Evolutionary conservation across 2,888 invertebrate species (phyloP).

Genomic region (Aphodius sticticus): DNA sequence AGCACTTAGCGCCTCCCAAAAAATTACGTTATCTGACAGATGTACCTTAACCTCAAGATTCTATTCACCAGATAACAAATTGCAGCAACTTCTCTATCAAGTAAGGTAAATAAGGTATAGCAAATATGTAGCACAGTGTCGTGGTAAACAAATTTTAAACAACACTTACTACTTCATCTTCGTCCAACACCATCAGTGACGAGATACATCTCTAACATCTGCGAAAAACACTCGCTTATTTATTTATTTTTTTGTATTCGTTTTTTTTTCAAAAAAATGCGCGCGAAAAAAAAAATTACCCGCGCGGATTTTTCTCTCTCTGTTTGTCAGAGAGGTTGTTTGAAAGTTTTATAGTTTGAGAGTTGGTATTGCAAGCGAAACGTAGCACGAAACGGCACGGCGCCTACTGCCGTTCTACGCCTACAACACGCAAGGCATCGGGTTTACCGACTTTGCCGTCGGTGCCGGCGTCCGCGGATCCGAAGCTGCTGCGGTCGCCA

Average conservation of each 20-base stretch:
- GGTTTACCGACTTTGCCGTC: neutral
- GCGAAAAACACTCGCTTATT: neutral
- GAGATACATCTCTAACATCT: neutral
- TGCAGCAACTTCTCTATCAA: too few species aligned
- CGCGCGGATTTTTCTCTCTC: too few species aligned
- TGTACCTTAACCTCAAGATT: neutral
- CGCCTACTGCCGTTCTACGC: slow-evolving; percentile 11
- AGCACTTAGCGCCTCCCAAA: neutral
- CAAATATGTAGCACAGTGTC: too few species aligned
- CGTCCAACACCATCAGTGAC: neutral
- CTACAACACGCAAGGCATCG: slow-evolving; percentile 8
- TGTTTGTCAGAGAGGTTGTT: too few species aligned
- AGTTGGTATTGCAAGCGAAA: neutral
- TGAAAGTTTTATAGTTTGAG: too few species aligned
- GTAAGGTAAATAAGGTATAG: too few species aligned
- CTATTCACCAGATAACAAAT: too few species aligned
- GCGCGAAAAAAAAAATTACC: neutral
- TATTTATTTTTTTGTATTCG: neutral
- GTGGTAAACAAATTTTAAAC: neutral
- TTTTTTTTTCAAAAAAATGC: neutral
- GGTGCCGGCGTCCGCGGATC: neutral
- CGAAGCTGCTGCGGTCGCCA: slow-evolving; percentile 28
- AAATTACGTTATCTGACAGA: neutral
- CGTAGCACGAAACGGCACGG: neutral
- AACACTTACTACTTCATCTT: neutral